Base-by-base conservation (phyloP, 30 jellyfish, hydroid and myxozoan genomes). In the Sanderia malayensis region DNA sequence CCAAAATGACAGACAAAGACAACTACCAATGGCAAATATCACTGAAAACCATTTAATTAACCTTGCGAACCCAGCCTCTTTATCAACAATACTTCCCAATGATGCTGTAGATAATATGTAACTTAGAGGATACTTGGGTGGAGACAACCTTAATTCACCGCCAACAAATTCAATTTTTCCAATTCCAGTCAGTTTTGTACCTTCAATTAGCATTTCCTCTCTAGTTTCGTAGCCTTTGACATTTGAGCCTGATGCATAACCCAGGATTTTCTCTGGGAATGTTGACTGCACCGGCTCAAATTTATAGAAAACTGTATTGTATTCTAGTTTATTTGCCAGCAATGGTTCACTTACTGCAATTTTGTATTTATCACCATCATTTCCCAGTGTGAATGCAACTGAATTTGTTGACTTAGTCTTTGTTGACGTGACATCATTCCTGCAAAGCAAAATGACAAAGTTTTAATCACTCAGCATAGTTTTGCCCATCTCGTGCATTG, bases 151-250 rank as follows among this genome's bases (percentile, higher is more conserved):
- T 49, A 63, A 45, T 62, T 67, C 73, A 19, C 79, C 93, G 27
- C 58, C 53, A 26, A 45, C 64, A 4, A 20, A 30, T 18, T 67
- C 52, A 26, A 89, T 62, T 67, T 60, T 76, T 17, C 97, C 97
- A 22, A 89, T 53, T 18, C 77, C 95, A 0, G 92, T 75, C 53
- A 88, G 27, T 37, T 81, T 62, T 41, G 97, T 80, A 9, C 87
- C 87, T 27, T 67, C 83, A 0, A 73, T 74, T 17, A 88, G 73
- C 85, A 74, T 55, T 23, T 70, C 73, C 24, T 88, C 94, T 23
- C 55, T 78, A n/a, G 76, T 64, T 64, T 80, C 97, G 24, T 71
- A 72, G 13, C 97, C 97, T 45, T 76, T 80, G 47, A 80, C 79
- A 18, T 76, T 61, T 45, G 75, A 79, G 17, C 97, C 97, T 3